phyloP scores from a whole-genome alignment of 2,888 invertebrate species.

The Brachylomia viminalis region DNA sequence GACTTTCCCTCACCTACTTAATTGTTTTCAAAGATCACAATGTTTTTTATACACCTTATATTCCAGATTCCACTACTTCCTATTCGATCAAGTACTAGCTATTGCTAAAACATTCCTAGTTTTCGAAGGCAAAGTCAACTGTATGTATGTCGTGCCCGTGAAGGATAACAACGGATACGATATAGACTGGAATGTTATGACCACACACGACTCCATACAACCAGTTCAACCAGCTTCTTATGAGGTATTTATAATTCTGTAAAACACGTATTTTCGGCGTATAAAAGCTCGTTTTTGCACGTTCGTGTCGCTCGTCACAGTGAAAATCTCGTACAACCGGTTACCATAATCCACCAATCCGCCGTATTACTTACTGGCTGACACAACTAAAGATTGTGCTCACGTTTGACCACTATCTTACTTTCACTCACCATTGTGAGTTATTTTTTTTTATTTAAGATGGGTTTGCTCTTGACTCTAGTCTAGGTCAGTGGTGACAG shows the following conservation, averaged over 20 bases:
- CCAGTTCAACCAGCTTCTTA: constrained; percentile 81
- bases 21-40: neutral
- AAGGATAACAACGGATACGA: constrained; percentile 74
- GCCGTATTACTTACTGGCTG: neutral
- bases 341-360: neutral
- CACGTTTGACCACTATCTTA: neutral
- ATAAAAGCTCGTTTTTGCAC: neutral
- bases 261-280: neutral
- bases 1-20: neutral
- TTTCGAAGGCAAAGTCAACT: constrained; percentile 90
- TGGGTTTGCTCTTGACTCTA: no score
- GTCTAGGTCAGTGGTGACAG: no score
- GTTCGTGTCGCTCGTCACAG: no score
- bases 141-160: constrained; percentile 90
- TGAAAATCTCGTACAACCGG: neutral
- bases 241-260: constrained; percentile 77
- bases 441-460: no score
- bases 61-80: constrained; percentile 92
- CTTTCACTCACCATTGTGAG: neutral
- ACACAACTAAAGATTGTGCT: neutral
- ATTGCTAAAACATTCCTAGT: constrained; percentile 91
- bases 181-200: constrained; percentile 92
- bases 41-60: neutral
- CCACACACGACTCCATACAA: constrained; percentile 83
- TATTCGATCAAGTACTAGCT: constrained; percentile 93